Evolutionary conservation across 2,797 vertebrate genomes (phyloP).

Genomic region (Peromyscus eremicus): DNA sequence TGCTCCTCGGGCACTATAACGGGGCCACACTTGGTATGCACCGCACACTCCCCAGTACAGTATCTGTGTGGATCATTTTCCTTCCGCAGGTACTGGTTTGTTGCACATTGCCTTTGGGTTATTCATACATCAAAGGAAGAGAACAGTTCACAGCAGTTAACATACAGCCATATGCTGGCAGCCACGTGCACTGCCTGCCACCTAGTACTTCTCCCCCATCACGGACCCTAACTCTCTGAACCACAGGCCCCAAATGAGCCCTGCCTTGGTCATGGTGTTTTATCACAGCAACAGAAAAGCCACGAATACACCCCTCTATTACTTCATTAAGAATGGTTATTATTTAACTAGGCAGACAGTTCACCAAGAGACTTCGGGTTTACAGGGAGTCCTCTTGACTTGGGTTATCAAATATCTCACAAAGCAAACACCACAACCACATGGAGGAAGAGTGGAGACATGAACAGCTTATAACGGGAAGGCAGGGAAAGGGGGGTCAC

Average conservation of each 20-base stretch:
- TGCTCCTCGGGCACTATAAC: constrained; percentile 95
- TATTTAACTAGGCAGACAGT: neutral
- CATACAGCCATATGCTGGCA: neutral
- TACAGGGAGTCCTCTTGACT: constrained; percentile 30
- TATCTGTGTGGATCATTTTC: constrained; percentile 96
- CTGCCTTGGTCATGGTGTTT: neutral
- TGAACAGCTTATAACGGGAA: neutral
- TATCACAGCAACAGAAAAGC: neutral
- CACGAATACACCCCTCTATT: neutral
- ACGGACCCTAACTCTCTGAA: neutral
- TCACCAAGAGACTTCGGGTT: constrained; percentile 32
- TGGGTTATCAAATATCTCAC: constrained; percentile 1
- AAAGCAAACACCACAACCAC: neutral
- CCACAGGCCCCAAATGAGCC: neutral
- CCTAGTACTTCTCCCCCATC: neutral
- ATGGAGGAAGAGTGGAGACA: neutral
- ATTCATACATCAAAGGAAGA: constrained; percentile 56
- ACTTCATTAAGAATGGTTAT: constrained; percentile 10
- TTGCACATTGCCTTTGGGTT: constrained; percentile 94
- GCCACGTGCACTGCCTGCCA: neutral
- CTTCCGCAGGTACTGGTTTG: constrained; percentile 96
- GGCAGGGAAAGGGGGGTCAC: neutral
- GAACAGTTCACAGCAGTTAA: constrained; percentile 28
- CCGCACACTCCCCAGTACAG: constrained; percentile 94
- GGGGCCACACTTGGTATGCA: constrained; percentile 94